Conservation (phyloP, 2,113 vertebrate genomes). For the Lycaon pictus region DNA sequence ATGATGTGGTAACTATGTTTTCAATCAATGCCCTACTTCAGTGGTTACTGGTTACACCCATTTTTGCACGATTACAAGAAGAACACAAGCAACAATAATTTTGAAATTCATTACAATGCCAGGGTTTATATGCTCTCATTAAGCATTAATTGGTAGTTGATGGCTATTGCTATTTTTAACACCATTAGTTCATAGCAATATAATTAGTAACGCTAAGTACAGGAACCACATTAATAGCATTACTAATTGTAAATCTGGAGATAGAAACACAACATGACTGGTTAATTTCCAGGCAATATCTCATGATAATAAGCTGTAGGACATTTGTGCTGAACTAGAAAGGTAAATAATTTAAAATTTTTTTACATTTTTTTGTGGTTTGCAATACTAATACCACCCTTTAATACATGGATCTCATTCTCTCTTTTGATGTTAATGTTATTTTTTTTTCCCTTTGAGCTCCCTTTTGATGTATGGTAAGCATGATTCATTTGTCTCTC, state of each 20-base stretch:
- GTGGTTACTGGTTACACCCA: constrained; percentile 76
- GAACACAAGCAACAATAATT: constrained; percentile 88
- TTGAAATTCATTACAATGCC: constrained; percentile 92
- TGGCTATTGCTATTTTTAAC: constrained; percentile 93
- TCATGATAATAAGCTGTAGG: constrained; percentile 91
- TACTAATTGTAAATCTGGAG: constrained; percentile 93
- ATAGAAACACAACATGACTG: constrained; percentile 89
- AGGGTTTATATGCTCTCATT: constrained; percentile 91
- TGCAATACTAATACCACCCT: constrained; percentile 59
- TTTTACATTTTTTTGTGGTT: constrained; percentile 72
- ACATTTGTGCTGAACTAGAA: constrained; percentile 89
- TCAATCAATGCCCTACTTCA: constrained; percentile 79
- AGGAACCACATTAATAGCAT: constrained; percentile 93
- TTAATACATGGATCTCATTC: constrained; percentile 55
- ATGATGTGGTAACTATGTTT: constrained; percentile 62
- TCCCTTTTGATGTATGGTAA: constrained; percentile 52
- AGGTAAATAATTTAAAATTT: constrained; percentile 91
- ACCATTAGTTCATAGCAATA: constrained; percentile 92
- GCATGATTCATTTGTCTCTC: constrained; percentile 48
- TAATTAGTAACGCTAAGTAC: constrained; percentile 94
- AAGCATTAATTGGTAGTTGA: constrained; percentile 94
- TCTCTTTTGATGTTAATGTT: constrained; percentile 59
- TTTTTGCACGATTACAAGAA: constrained; percentile 86
- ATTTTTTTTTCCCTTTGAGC: constrained; percentile 66
- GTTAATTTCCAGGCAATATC: constrained; percentile 91